phyloP scores from a whole-genome alignment of 1,140 invertebrate species.

The Dysdera silvatica region DNA sequence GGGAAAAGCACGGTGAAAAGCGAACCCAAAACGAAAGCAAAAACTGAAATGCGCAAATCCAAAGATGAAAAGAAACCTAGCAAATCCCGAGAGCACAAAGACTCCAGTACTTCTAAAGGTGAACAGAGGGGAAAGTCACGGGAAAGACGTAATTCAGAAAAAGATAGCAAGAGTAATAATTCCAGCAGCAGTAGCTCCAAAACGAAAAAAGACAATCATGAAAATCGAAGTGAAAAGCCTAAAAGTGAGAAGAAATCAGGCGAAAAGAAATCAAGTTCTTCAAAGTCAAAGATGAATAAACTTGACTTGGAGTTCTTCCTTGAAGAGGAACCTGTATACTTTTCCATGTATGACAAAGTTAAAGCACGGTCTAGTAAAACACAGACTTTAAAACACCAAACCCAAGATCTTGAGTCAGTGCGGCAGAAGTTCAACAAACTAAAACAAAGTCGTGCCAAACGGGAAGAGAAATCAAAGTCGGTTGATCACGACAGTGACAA shows the following conservation, averaged over 20 bases:
- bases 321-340: conserved; percentile 79
- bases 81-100: conserved; percentile 16
- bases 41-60: conserved; percentile 14
- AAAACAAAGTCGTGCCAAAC: conserved; percentile 58
- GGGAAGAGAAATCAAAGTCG: conserved; percentile 26
- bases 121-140: conserved; percentile 18
- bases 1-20: conserved; percentile 38
- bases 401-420: conserved; percentile 73
- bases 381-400: conserved; percentile 67
- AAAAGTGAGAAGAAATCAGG: conserved; percentile 32
- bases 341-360: conserved; percentile 98
- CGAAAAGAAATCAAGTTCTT: conserved; percentile 25
- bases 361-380: conserved; percentile 73
- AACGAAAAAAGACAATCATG: background rate
- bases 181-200: conserved; percentile 32
- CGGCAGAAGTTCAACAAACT: conserved; percentile 82
- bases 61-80: conserved; percentile 21
- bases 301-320: conserved; percentile 55
- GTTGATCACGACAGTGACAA: conserved; percentile 27
- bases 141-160: conserved; percentile 26
- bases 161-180: conserved; percentile 17
- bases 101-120: conserved; percentile 4
- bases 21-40: conserved; percentile 12
- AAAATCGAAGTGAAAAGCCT: conserved; percentile 13
- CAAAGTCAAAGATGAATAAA: conserved; percentile 19